Conservation (phyloP, 2,113 vertebrate species). For the Nettapus auritus region DNA sequence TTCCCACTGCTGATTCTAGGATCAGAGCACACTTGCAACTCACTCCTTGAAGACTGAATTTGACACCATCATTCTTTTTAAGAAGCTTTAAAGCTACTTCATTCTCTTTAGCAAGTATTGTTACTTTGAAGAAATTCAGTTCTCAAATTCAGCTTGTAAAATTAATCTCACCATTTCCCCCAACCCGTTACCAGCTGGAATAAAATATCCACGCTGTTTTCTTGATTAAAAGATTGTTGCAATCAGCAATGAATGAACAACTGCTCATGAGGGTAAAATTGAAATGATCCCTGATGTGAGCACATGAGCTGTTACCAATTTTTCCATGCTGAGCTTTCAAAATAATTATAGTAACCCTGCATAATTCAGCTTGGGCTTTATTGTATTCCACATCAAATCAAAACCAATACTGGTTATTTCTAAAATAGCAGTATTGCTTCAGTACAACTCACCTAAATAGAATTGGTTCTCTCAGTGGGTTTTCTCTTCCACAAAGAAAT, state of each 20-base stretch:
- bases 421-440: slow-evolving; percentile 9
- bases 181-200: slow-evolving; percentile 13
- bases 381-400: slow-evolving; percentile 39
- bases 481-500: not conserved
- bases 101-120: not conserved
- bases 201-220: slow-evolving; percentile 37
- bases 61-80: not conserved
- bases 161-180: not conserved
- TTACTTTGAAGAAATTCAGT: not conserved
- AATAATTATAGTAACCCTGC: slow-evolving; percentile 53
- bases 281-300: slow-evolving; percentile 34
- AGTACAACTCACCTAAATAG: slow-evolving; percentile 31
- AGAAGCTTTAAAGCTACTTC: not conserved
- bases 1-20: not conserved
- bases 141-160: slow-evolving; percentile 36
- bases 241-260: slow-evolving; percentile 53
- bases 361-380: slow-evolving; percentile 14
- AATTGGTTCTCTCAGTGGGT: slow-evolving; percentile 1
- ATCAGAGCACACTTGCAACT: not conserved
- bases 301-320: slow-evolving; percentile 39
- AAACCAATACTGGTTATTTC: slow-evolving; percentile 33
- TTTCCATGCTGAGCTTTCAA: slow-evolving; percentile 52
- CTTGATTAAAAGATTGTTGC: slow-evolving; percentile 69
- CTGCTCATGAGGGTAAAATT: slow-evolving; percentile 40
- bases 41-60: not conserved